phyloP scores from a whole-genome alignment of 2,113 vertebrate species.

The Burhinus oedicnemus region DNA sequence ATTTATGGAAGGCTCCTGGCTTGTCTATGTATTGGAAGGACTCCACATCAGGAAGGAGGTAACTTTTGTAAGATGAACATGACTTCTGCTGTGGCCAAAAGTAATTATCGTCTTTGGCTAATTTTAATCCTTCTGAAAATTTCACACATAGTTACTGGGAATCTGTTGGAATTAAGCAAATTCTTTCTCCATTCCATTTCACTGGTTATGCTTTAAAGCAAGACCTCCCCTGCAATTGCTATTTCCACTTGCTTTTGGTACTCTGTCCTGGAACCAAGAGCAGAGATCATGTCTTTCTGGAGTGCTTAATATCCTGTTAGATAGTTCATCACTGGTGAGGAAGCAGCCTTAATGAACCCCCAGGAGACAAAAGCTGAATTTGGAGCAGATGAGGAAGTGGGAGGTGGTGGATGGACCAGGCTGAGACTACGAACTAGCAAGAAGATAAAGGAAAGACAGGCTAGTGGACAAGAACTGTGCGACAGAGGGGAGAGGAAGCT shows the following conservation, averaged over 20 bases:
- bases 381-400: neutral
- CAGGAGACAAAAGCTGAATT: neutral
- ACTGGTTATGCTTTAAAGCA: neutral
- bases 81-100: neutral
- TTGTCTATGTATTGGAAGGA: neutral
- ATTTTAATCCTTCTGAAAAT: neutral
- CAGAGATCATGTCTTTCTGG: neutral
- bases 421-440: neutral
- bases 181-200: neutral
- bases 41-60: neutral
- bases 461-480: neutral
- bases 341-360: neutral
- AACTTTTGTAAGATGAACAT: neutral
- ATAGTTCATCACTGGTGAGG: neutral
- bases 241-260: neutral
- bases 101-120: neutral
- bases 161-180: neutral
- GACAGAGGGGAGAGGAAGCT: neutral
- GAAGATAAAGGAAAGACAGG: neutral
- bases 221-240: neutral
- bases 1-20: neutral
- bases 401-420: neutral
- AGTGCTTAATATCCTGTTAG: neutral
- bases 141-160: neutral
- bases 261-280: neutral